Conservation (phyloP, 2,888 invertebrate species). For the Timandra comae region DNA sequence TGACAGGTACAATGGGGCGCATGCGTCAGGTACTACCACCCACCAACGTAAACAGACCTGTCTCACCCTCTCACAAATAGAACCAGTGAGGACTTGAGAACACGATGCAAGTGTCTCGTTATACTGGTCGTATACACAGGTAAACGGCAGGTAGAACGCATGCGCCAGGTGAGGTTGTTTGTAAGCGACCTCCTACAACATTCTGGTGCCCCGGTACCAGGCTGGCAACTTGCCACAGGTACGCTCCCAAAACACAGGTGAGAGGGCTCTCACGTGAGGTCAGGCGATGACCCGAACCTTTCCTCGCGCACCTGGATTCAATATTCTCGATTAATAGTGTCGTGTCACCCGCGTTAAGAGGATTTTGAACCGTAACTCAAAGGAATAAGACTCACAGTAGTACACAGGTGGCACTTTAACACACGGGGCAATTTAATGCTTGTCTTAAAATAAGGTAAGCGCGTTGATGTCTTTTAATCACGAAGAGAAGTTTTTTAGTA, state of each 20-base stretch:
- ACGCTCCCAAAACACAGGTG: constrained; percentile 63
- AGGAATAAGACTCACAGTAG: neutral
- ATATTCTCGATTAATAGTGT: constrained; percentile 2
- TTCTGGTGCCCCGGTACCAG: constrained; percentile 62
- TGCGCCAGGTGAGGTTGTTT: constrained; percentile 57
- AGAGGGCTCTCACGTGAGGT: constrained; percentile 42
- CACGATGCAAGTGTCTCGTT: constrained; percentile 26
- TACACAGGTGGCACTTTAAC: neutral
- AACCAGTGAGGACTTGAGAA: constrained; percentile 11
- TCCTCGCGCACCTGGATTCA: constrained; percentile 12
- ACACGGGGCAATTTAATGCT: neutral
- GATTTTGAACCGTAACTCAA: neutral
- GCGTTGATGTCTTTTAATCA: constrained; percentile 1
- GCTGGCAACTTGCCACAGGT: constrained; percentile 78
- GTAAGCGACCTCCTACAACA: constrained; percentile 34
- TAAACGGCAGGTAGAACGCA: constrained; percentile 63
- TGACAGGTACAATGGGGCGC: constrained; percentile 35
- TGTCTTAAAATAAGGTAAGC: neutral
- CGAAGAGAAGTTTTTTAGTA: neutral
- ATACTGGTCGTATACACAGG: constrained; percentile 48
- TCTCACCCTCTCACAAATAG: constrained; percentile 16
- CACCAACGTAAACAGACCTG: constrained; percentile 25
- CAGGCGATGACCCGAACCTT: constrained; percentile 43
- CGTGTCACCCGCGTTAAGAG: neutral
- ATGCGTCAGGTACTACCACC: constrained; percentile 30